These are phyloP conservation scores for Bicyclus anynana DNA, from an alignment of 1,140 invertebrate species.

Conservation along the genomic window DNA sequence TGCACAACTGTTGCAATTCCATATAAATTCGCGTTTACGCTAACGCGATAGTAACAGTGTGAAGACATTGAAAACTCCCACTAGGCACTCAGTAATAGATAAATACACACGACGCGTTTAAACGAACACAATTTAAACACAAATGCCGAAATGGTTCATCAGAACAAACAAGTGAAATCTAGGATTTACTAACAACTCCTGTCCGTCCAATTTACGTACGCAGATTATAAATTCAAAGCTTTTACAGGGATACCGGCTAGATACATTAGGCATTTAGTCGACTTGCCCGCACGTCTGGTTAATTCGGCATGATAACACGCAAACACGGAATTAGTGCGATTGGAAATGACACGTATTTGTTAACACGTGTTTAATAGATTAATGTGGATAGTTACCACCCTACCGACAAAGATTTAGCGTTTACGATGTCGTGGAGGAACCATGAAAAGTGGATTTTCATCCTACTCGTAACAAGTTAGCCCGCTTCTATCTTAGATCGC, in stretches of 20 bases:
- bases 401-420: too few relatives aligned
- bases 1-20: too few relatives aligned
- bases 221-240: constrained; percentile 53
- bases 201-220: constrained; percentile 21
- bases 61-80: too few relatives aligned
- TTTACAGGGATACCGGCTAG: constrained; percentile 37
- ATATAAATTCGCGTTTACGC: too few relatives aligned
- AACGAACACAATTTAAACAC: not conserved
- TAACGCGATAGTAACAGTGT: too few relatives aligned
- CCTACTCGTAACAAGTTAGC: too few relatives aligned
- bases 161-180: constrained; percentile 2
- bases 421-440: too few relatives aligned
- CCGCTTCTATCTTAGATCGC: too few relatives aligned
- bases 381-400: too few relatives aligned
- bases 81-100: too few relatives aligned
- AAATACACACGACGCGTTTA: too few relatives aligned
- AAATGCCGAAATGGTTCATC: not conserved
- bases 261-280: constrained; percentile 33
- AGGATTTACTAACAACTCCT: constrained; percentile 16
- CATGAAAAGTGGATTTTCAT: too few relatives aligned
- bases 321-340: constrained; percentile 20
- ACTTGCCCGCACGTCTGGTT: constrained; percentile 40
- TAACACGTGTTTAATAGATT: constrained; percentile 17
- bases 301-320: constrained; percentile 57
- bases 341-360: constrained; percentile 28